Conservation (phyloP, 1,140 invertebrate genomes). For the Caenorhabditis brenneri region DNA sequence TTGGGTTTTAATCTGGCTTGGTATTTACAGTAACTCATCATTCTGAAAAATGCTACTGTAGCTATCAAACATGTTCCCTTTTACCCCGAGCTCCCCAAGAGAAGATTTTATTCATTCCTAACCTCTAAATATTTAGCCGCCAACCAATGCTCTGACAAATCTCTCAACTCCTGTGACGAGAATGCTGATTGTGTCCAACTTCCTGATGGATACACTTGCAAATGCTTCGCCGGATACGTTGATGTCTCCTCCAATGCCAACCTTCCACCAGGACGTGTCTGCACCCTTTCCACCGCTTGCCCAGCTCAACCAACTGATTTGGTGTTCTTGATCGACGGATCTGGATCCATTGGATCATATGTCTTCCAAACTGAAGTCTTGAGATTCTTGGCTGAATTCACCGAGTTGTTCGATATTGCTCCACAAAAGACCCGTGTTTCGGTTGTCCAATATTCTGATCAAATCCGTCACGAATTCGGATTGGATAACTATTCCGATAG, state of each 20-base stretch:
- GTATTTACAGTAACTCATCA: no score
- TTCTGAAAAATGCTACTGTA: no score
- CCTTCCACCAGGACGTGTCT: conserved; percentile 69
- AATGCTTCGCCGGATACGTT: conserved; percentile 71
- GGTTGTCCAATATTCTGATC: conserved; percentile 70
- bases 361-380: conserved; percentile 70
- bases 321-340: conserved; percentile 69
- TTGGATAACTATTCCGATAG: conserved; percentile 68
- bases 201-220: conserved; percentile 59
- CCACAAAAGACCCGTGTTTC: conserved; percentile 68
- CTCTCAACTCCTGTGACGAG: conserved; percentile 69
- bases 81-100: neutral
- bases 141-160: conserved; percentile 65
- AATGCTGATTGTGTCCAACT: conserved; percentile 72
- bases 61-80: no score
- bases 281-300: conserved; percentile 68
- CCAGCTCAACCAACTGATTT: conserved; percentile 69
- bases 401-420: conserved; percentile 70
- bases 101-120: neutral
- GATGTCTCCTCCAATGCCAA: conserved; percentile 70
- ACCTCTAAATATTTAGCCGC: conserved; percentile 53
- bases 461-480: conserved; percentile 70
- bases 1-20: neutral
- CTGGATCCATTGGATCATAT: conserved; percentile 70
- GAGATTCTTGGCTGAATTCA: conserved; percentile 68